Evolutionary conservation across 2,797 vertebrate genomes (phyloP), one percentile per base, ranked within the genome.

Genomic region (Hippocampus kuda): DNA sequence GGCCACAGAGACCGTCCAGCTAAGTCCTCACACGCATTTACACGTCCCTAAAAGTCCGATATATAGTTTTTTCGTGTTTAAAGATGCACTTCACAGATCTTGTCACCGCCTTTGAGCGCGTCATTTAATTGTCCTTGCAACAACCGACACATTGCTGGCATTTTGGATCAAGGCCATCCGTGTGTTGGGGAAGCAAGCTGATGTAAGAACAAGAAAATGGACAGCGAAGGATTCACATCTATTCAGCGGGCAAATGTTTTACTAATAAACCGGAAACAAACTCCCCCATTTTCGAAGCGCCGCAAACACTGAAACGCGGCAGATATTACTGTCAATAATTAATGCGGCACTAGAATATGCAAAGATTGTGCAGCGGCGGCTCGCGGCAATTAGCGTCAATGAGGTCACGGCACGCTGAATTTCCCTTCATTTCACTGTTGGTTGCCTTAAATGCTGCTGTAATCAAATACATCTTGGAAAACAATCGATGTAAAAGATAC

Each of bases 21-120:
- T 77, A 68, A 77, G 76, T 68, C 78, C 71, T 67, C 65, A 69
- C 75, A 65, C 59, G 61, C 70, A 73, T 81, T 82, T 81, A 73
- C 70, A 71, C 49, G 64, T 76, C 57, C 76, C 76, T 61, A 80
- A 75, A 70, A 60, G 79, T 72, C 34, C 75, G 72, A 73, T 15
- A 2, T 44, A 81, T 72, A 82, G n/a, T 76, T 76, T 77, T 63
- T 63, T 30, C 18, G 16, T 8, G 30, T 42, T 1, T 1, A 24
- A 63, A 34, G 34, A 34, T 7, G 34, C 34, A 34, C 34, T 34
- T 34, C 34, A 7, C n/a, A 56, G 54, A 26, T 3, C n/a, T 56
- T 13, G 53, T 24, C n/a, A 22, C 53, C 20, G 18, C 22, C 34
- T 34, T 34, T 34, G 30, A 34, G 4, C 30, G 30, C 30, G 57